A percentile compares a stretch with the other conserved stretches of the same genome.
phyloP scores from a whole-genome alignment of 2,113 vertebrate genomes.

The Dasypus novemcinctus region DNA sequence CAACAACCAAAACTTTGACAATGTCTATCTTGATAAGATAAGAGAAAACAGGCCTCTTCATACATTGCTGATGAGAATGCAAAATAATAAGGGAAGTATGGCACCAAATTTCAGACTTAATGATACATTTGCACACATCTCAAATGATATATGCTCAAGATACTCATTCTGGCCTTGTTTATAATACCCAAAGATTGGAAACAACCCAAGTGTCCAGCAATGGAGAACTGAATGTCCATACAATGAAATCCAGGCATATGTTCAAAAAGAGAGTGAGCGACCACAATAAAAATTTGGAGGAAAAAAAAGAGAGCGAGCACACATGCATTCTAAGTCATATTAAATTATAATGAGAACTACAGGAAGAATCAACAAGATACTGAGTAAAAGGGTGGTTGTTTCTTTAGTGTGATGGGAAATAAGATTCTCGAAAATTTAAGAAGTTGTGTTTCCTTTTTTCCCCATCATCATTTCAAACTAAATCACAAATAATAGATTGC shows the following conservation, averaged over 20 bases:
- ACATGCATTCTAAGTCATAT: not conserved
- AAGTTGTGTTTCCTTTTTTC: not conserved
- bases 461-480: not conserved
- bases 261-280: too few relatives aligned
- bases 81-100: not conserved
- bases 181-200: not conserved
- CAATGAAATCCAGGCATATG: not conserved
- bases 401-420: not conserved
- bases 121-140: not conserved
- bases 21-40: not conserved
- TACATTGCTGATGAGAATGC: not conserved
- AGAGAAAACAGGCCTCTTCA: not conserved
- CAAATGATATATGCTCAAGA: not conserved
- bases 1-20: slow-evolving; percentile 6
- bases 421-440: slow-evolving; percentile 4
- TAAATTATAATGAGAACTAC: not conserved
- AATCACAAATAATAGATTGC: slow-evolving; percentile 14
- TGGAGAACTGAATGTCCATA: not conserved
- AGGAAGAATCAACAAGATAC: not conserved
- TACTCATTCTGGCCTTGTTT: not conserved
- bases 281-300: too few relatives aligned
- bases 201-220: not conserved
- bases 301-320: not conserved
- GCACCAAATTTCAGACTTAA: not conserved
- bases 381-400: not conserved